These are phyloP conservation scores for Dreissena rostriformis DNA, from an alignment of 1,140 invertebrate genomes.

Conservation along the genomic window DNA sequence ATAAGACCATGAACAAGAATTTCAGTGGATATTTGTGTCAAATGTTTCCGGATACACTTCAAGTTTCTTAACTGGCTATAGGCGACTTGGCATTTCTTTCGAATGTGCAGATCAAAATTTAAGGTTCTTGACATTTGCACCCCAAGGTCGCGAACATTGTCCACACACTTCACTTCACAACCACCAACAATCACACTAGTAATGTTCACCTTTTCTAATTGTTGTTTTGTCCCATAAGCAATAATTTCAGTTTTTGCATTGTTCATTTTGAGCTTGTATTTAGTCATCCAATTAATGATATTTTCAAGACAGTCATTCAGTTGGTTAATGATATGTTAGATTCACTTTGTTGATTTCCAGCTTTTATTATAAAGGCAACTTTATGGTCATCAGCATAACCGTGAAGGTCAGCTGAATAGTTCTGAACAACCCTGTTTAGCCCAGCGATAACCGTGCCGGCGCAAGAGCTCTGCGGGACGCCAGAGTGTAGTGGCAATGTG, in stretches of 20 bases:
- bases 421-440: slow-evolving; percentile 27
- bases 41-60: not conserved
- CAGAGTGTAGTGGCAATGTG: slow-evolving; percentile 7
- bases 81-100: slow-evolving; percentile 12
- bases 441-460: slow-evolving; percentile 21
- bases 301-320: slow-evolving; percentile 19
- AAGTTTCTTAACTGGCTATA: not conserved
- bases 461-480: slow-evolving; percentile 15
- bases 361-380: slow-evolving; percentile 20
- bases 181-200: slow-evolving; percentile 17
- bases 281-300: slow-evolving; percentile 35
- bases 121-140: slow-evolving; percentile 1
- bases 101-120: slow-evolving; percentile 14
- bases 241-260: slow-evolving; percentile 34
- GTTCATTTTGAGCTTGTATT: slow-evolving; percentile 31
- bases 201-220: slow-evolving; percentile 27
- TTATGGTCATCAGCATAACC: slow-evolving; percentile 40
- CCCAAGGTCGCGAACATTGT: slow-evolving; percentile 21
- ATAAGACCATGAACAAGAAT: not conserved
- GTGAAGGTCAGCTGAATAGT: slow-evolving; percentile 26
- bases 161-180: slow-evolving; percentile 3
- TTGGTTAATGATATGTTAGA: slow-evolving; percentile 2
- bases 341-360: slow-evolving; percentile 23
- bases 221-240: slow-evolving; percentile 11
- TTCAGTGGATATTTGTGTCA: slow-evolving; percentile 2